Conservation (phyloP, 2,797 vertebrate species). For the Acanthornis magna region DNA sequence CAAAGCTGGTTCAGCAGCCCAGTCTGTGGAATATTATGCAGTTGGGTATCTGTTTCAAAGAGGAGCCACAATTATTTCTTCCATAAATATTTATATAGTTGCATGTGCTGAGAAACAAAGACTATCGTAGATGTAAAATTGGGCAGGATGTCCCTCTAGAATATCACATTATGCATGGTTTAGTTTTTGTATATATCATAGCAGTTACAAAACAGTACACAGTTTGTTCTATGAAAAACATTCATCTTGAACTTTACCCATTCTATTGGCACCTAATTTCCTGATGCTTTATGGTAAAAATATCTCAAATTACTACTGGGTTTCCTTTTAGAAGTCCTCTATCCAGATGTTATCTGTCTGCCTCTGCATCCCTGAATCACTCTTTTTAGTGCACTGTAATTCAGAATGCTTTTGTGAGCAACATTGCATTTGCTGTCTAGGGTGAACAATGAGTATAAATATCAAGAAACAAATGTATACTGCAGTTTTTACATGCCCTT, state of each 20-base stretch:
- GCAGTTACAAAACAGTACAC: neutral
- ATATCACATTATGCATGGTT: neutral
- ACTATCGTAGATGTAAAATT: neutral
- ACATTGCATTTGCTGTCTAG: neutral
- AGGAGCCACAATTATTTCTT: slow-evolving; percentile 23
- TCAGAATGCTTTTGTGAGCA: neutral
- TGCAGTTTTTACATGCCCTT: slow-evolving; percentile 2
- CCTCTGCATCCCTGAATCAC: neutral
- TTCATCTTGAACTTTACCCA: neutral
- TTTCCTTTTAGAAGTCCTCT: neutral
- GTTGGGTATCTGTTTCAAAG: slow-evolving; percentile 42
- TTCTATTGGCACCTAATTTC: slow-evolving; percentile 5
- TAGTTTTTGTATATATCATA: neutral
- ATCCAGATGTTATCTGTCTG: neutral
- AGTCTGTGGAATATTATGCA: neutral
- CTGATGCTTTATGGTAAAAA: neutral
- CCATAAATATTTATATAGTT: slow-evolving; percentile 62
- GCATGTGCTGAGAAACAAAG: slow-evolving; percentile 38
- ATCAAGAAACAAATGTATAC: neutral
- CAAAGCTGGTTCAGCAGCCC: slow-evolving; percentile 40
- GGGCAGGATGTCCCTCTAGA: neutral
- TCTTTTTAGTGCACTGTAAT: neutral
- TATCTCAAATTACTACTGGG: neutral
- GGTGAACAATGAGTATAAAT: neutral
- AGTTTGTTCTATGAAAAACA: neutral